Base-by-base conservation (phyloP, 2,888 invertebrate species). In the Melangyna quadrimaculata region DNA sequence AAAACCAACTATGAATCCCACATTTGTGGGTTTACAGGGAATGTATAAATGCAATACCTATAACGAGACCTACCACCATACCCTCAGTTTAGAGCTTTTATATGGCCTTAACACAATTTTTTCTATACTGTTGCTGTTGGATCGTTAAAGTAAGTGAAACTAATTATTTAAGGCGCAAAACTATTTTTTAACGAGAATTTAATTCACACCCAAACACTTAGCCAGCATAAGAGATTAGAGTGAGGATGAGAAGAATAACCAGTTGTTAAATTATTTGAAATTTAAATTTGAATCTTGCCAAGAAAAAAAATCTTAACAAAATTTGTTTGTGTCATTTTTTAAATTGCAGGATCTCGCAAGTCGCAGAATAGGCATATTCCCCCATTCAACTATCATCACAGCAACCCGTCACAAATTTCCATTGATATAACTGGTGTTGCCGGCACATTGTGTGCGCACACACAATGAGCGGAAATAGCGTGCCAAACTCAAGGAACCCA, bases 121-220 rank as follows among this genome's bases (percentile, higher is more conserved):
- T 5, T 37, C 5, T 14, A n/a, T n/a, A 48, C 32, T 32, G 7
- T 22, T 14, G 59, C 35, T n/a, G 35, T 40, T 43, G 63, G 17
- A 51, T 79, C 75, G 59, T 84, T 75, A 74, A 84, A 74, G 59
- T 65, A 79, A 79, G 67, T 75, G 75, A 75, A 57, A 77, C 79
- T 80, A 79, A 84, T 84, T 84, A 84, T 84, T 84, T 73, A 72
- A 86, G 69, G 70, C 70, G 63, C 45, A 78, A 78, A 78, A 80
- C 69, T 86, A 81, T 86, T 73, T 70, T 43, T 67, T 80, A 86
- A 86, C 77, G 80, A 73, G 86, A 81, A 81, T 86, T 81, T 86
- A 86, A 86, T 86, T 81, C 73, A 70, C 80, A 69, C 67, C 57
- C 78, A 57, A 4, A 8, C 55, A 27, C n/a, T 17, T 3, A n/a